phyloP scores from a whole-genome alignment of 2,888 invertebrate genomes.

The Penaeus monodon region DNA sequence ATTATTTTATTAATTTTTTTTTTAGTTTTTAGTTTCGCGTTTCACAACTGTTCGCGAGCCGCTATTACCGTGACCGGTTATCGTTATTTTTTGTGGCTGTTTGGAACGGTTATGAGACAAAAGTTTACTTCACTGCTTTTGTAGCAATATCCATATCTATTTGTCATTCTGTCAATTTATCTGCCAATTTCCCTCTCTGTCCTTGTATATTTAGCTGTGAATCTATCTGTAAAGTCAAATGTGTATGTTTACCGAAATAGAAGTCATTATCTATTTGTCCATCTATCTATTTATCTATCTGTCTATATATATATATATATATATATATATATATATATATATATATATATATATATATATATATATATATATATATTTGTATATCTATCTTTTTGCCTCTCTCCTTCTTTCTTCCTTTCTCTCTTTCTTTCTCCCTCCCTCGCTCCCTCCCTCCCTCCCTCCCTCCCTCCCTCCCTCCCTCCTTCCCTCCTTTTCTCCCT shows the following conservation, averaged over 20 bases:
- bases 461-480: neutral
- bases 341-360: neutral
- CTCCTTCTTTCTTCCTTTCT: neutral
- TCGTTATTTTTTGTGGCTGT: neutral
- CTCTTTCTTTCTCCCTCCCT: neutral
- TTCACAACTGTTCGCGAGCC: too few species aligned
- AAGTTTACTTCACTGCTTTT: neutral
- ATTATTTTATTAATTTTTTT: too few species aligned
- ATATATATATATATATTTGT: neutral
- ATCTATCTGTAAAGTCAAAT: too few species aligned
- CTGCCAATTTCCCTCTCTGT: constrained; percentile 12
- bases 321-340: neutral
- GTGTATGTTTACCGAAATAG: too few species aligned
- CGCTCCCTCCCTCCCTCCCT: neutral
- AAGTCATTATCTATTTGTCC: neutral
- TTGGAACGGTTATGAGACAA: constrained; percentile 3
- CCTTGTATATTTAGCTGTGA: neutral
- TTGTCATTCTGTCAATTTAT: constrained; percentile 14
- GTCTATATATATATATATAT: neutral
- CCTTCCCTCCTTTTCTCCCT: neutral
- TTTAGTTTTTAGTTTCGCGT: too few species aligned
- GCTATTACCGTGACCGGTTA: too few species aligned
- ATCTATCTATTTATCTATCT: constrained; percentile 1
- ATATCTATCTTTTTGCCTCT: too few species aligned
- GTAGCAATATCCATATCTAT: constrained; percentile 2